Conservation (phyloP, 2,888 invertebrate genomes). For the Boloria selene region DNA sequence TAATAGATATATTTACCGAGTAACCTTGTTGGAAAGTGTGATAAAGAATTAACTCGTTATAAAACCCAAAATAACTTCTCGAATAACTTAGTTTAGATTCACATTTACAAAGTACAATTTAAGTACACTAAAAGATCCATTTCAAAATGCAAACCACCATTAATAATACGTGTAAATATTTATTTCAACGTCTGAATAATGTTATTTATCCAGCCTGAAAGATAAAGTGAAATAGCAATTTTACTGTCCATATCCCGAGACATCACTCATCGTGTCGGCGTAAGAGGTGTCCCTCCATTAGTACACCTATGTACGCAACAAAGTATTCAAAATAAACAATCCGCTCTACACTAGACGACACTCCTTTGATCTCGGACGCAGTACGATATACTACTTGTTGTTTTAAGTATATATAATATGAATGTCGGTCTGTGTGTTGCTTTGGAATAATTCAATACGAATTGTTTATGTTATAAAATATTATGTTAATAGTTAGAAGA, state of each 20-base stretch:
- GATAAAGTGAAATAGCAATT: slow-evolving; percentile 8
- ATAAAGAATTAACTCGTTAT: too few relatives aligned
- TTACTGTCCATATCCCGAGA: slow-evolving; percentile 15
- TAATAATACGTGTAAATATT: too few relatives aligned
- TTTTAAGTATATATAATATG: slow-evolving; percentile 6
- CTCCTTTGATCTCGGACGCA: slow-evolving; percentile 61
- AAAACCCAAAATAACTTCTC: too few relatives aligned
- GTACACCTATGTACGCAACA: slow-evolving; percentile 48
- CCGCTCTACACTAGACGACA: slow-evolving; percentile 39
- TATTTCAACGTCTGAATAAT: too few relatives aligned
- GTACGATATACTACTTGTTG: slow-evolving; percentile 48
- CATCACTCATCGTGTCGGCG: slow-evolving; percentile 36
- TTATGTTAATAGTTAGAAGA: too few relatives aligned
- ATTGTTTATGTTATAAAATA: too few relatives aligned
- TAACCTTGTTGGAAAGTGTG: too few relatives aligned
- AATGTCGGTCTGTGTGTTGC: neutral
- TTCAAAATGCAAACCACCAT: too few relatives aligned
- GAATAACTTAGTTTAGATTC: neutral
- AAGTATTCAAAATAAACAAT: slow-evolving; percentile 67
- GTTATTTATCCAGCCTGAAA: slow-evolving; percentile 5
- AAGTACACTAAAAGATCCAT: neutral
- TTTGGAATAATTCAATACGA: slow-evolving; percentile 8
- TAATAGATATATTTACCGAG: too few relatives aligned
- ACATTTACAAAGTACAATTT: neutral
- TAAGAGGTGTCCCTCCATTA: slow-evolving; percentile 42